These are phyloP conservation scores for Bugulina stolonifera DNA, from an alignment of 2,888 invertebrate species.

Conservation along the genomic window DNA sequence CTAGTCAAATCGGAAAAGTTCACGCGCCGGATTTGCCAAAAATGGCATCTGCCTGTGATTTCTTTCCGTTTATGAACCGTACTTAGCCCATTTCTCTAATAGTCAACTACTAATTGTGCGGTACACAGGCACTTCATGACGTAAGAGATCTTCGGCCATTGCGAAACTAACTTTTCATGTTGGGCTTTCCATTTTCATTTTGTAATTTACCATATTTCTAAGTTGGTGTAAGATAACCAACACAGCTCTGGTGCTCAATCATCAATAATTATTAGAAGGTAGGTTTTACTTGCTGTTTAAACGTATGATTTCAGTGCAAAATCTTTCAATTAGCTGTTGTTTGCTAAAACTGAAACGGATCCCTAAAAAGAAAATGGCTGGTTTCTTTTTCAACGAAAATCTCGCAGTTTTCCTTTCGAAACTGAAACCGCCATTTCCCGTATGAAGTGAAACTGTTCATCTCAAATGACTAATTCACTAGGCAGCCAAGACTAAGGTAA, in stretches of 20 bases:
- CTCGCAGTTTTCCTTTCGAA: constrained; percentile 12
- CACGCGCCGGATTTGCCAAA: background rate
- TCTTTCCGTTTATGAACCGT: no score
- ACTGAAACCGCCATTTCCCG: no score
- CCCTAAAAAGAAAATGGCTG: constrained; percentile 16
- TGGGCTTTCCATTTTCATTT: constrained; percentile 1
- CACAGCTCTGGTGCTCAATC: no score
- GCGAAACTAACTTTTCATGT: constrained; percentile 16
- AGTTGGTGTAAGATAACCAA: no score
- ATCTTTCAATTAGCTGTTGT: background rate
- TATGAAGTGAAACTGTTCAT: background rate
- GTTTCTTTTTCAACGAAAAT: constrained; percentile 21
- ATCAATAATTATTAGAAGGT: no score
- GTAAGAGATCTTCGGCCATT: constrained; percentile 8
- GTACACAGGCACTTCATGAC: constrained; percentile 13
- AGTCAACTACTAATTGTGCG: background rate
- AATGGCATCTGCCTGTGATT: background rate
- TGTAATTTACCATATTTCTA: no score
- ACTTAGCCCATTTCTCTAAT: no score
- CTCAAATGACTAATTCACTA: no score
- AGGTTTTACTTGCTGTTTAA: no score
- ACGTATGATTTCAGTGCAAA: no score
- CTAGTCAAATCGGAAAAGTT: no score
- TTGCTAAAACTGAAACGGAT: background rate
- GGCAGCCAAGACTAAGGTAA: no score